Base-by-base conservation (phyloP, 2,888 invertebrate genomes). In the Micoletzkya japonica region DNA sequence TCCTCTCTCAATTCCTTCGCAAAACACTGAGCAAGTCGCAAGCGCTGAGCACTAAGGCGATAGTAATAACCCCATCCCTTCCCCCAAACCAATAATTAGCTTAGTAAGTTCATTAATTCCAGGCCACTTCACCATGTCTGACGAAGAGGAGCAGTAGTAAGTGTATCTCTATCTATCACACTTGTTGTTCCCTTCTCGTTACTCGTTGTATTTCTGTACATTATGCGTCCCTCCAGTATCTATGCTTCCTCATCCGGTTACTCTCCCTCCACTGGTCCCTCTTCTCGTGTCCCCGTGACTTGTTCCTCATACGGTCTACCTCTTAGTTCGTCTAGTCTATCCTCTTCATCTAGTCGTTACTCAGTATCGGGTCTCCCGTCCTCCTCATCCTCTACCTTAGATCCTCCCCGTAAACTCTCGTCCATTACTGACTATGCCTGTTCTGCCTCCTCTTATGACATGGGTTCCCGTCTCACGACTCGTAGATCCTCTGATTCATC, bases 61-160 rank as follows among this genome's bases (percentile, higher is more conserved):
- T 28, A n/a, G n/a, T n/a, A n/a, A n/a, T n/a, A n/a, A n/a, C n/a
- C n/a, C n/a, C n/a, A n/a, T n/a, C n/a, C n/a, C n/a, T n/a, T n/a
- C n/a, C n/a, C n/a, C n/a, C n/a, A n/a, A n/a, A n/a, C n/a, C n/a
- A n/a, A n/a, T n/a, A n/a, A n/a, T n/a, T n/a, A n/a, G n/a, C n/a
- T n/a, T n/a, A n/a, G n/a, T n/a, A n/a, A n/a, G n/a, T n/a, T n/a
- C n/a, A n/a, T n/a, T n/a, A n/a, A n/a, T n/a, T n/a, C n/a, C n/a
- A n/a, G n/a, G n/a, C n/a, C n/a, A n/a, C n/a, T n/a, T 10, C 44
- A 30, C 0, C 72, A 81, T 81, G 81, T 79, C 78, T 73, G 80
- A 78, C 77, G 81, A 78, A 73, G 81, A 74, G 68, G 74, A 80
- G 71, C 78, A 78, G 76, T 79, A 77, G 79, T 80, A 75, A 78